phyloP scores from a whole-genome alignment of 2,888 invertebrate species.

The Tortrix viridana region DNA sequence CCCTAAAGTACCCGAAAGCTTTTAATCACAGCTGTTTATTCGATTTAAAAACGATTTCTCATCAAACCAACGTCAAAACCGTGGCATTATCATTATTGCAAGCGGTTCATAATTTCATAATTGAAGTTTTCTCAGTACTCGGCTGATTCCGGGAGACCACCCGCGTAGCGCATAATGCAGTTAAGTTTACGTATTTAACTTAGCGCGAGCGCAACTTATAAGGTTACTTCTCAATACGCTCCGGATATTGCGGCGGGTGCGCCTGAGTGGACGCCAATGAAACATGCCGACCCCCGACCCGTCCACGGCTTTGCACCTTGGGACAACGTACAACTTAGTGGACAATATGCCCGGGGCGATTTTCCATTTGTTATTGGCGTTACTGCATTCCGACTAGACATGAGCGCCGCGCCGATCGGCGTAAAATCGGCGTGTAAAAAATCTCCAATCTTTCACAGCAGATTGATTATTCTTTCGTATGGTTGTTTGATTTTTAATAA shows the following conservation, averaged over 20 bases:
- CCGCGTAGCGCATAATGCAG: slow-evolving; percentile 56
- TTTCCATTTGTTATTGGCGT: slow-evolving; percentile 15
- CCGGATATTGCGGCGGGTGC: slow-evolving; percentile 37
- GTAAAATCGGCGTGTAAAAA: too few relatives aligned
- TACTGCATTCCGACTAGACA: too few relatives aligned
- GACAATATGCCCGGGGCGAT: slow-evolving; percentile 14
- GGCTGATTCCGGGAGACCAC: slow-evolving; percentile 57
- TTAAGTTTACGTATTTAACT: slow-evolving; percentile 51
- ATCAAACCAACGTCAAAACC: background rate
- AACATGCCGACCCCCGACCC: slow-evolving; percentile 45
- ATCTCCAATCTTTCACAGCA: too few relatives aligned
- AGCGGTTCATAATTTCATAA: slow-evolving; percentile 48
- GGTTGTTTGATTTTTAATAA: too few relatives aligned
- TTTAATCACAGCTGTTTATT: background rate
- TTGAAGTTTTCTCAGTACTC: slow-evolving; percentile 48
- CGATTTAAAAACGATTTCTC: background rate
- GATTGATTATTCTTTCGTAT: too few relatives aligned
- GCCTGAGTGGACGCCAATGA: slow-evolving; percentile 40
- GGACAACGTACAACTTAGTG: slow-evolving; percentile 12
- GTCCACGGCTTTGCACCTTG: slow-evolving; percentile 39
- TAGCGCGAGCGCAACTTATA: slow-evolving; percentile 51
- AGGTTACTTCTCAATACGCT: slow-evolving; percentile 47
- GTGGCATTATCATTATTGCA: slow-evolving; percentile 36
- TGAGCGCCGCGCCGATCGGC: too few relatives aligned
- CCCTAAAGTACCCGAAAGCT: too few relatives aligned